Conservation (phyloP, 2,888 invertebrate genomes). For the Eupithecia centaureata region DNA sequence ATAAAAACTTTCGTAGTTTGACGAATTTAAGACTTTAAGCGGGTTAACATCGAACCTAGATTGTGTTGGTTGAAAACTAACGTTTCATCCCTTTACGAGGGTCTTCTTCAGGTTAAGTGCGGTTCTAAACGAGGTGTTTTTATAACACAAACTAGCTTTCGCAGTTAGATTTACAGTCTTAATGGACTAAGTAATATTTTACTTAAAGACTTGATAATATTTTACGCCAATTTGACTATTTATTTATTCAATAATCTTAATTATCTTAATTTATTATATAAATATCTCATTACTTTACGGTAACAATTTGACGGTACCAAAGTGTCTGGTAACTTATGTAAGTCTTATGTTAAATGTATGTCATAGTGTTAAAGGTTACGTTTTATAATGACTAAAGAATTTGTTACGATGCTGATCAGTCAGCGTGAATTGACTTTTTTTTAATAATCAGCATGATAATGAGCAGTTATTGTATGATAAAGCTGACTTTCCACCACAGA, state of each 20-base stretch:
- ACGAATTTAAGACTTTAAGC: no score
- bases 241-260: conserved; percentile 14
- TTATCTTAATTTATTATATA: not conserved
- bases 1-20: no score
- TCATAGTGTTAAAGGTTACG: conserved; percentile 13
- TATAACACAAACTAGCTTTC: no score
- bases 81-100: no score
- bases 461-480: not conserved
- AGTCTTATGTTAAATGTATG: conserved; percentile 16
- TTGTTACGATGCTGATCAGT: conserved; percentile 20
- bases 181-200: no score
- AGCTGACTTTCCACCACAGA: not conserved
- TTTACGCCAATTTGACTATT: no score
- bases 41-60: no score
- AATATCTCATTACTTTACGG: conserved; percentile 10
- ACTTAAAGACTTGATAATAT: no score
- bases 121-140: no score
- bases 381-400: conserved; percentile 20
- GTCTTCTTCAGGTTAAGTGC: no score
- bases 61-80: no score
- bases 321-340: conserved; percentile 19
- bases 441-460: conserved; percentile 12
- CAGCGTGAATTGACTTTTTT: conserved; percentile 27
- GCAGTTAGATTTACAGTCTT: no score
- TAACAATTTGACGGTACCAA: conserved; percentile 26